Conservation (phyloP, 2,113 vertebrate genomes). For the Melanotaenia duboulayi region DNA sequence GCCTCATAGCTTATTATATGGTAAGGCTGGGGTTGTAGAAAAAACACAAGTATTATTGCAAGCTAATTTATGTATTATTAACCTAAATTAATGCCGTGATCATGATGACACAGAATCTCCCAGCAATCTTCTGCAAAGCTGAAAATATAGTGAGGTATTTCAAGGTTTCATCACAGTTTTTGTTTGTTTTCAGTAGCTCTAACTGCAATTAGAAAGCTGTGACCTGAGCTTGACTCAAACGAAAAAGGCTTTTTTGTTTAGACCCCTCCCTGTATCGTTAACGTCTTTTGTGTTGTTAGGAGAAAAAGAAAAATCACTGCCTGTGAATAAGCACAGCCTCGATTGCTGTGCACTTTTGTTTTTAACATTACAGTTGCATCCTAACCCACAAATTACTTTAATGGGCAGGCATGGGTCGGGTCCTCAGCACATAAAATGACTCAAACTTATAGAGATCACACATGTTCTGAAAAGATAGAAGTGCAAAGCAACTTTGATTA, state of each 20-base stretch:
- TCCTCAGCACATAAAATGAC: conserved; percentile 68
- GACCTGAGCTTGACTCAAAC: conserved; percentile 62
- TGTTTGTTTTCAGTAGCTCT: conserved; percentile 28
- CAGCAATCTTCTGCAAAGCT: conserved; percentile 7
- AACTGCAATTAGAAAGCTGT: conserved; percentile 42
- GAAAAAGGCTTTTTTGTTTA: conserved; percentile 43
- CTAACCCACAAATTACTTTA: conserved; percentile 73
- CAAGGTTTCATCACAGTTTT: conserved; percentile 19
- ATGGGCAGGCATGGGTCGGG: conserved; percentile 66
- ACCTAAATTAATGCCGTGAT: conserved; percentile 41
- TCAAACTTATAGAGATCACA: conserved; percentile 72
- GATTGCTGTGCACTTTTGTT: conserved; percentile 69
- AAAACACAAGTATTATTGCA: conserved; percentile 42
- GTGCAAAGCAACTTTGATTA: background rate
- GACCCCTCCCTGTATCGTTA: conserved; percentile 65
- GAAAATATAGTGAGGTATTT: conserved; percentile 21
- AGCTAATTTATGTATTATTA: conserved; percentile 55
- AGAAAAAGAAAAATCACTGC: conserved; percentile 24
- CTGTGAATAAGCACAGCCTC: conserved; percentile 53
- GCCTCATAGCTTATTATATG: conserved; percentile 61
- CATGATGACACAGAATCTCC: background rate
- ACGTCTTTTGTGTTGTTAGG: conserved; percentile 45
- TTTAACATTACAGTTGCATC: conserved; percentile 71
- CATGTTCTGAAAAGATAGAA: conserved; percentile 68
- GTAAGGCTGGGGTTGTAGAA: conserved; percentile 41